These are phyloP conservation scores for Hypomecis atomaria DNA, from an alignment of 2,888 invertebrate genomes.

Conservation along the genomic window DNA sequence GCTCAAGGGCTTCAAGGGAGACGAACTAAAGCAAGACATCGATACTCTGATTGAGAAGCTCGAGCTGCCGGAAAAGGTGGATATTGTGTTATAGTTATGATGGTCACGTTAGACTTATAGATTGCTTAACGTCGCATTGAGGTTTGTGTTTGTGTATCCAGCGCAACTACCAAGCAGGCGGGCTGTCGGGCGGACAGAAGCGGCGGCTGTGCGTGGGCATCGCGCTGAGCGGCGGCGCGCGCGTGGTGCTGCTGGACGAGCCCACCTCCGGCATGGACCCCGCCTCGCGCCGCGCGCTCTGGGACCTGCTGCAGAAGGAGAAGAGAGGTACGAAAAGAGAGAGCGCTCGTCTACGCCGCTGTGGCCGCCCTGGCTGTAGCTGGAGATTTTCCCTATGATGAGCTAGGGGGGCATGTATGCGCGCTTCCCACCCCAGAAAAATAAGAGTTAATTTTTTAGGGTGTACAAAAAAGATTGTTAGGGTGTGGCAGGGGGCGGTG, in stretches of 20 bases:
- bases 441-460: no score
- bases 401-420: no score
- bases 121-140: no score
- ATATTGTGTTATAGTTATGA: not conserved
- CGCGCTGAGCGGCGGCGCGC: conserved; percentile 90
- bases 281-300: conserved; percentile 91
- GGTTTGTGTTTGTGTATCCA: conserved; percentile 34
- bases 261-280: conserved; percentile 95
- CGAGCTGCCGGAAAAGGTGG: conserved; percentile 87
- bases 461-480: no score
- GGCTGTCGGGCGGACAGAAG: conserved; percentile 91
- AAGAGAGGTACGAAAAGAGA: conserved; percentile 76
- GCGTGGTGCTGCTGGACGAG: conserved; percentile 89
- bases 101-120: no score
- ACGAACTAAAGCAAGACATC: conserved; percentile 85
- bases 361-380: no score
- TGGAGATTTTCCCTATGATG: no score
- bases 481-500: no score
- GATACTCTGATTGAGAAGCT: conserved; percentile 86
- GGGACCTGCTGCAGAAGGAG: conserved; percentile 91
- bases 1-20: conserved; percentile 86
- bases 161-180: conserved; percentile 81
- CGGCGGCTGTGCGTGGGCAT: conserved; percentile 90
- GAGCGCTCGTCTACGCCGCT: no score
- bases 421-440: no score